Percentiles rank a stretch among this genome's conserved stretches.
Evolutionary conservation across 92 coral and sea anemone species (phyloP).

Genomic region (Phenganax marumi): DNA sequence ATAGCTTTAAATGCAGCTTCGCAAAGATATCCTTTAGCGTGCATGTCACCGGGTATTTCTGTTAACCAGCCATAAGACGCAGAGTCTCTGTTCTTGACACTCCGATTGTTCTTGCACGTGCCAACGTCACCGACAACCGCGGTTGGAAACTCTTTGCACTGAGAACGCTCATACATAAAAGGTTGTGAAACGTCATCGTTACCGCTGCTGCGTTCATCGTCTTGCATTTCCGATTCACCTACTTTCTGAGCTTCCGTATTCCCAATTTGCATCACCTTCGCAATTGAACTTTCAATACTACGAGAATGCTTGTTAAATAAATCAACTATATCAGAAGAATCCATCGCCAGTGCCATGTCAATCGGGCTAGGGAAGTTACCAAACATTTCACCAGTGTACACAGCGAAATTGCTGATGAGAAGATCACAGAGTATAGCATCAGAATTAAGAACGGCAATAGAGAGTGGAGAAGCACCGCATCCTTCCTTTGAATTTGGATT

Average conservation of each 20-base stretch:
- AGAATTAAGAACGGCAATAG: neutral
- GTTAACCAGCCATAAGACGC: slow-evolving; percentile 46
- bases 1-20: slow-evolving; percentile 54
- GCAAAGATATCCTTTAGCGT: slow-evolving; percentile 57
- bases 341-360: slow-evolving; percentile 26
- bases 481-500: slow-evolving; percentile 21
- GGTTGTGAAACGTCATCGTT: neutral
- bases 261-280: neutral
- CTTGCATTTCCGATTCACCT: neutral
- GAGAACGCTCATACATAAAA: slow-evolving; percentile 1
- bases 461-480: slow-evolving; percentile 16
- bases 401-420: slow-evolving; percentile 6
- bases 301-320: neutral
- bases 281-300: neutral
- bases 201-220: neutral
- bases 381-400: slow-evolving; percentile 1
- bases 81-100: neutral
- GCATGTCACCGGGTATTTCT: slow-evolving; percentile 57
- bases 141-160: slow-evolving; percentile 3
- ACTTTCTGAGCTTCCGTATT: neutral
- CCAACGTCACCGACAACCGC: slow-evolving; percentile 48
- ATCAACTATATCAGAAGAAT: neutral
- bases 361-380: slow-evolving; percentile 17
- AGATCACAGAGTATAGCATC: neutral
- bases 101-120: slow-evolving; percentile 39